A percentile compares a stretch with the other conserved stretches of the same genome.
These are phyloP conservation scores for Coracias cyanogaster DNA, from an alignment of 2,797 vertebrate species.

Conservation along the genomic window DNA sequence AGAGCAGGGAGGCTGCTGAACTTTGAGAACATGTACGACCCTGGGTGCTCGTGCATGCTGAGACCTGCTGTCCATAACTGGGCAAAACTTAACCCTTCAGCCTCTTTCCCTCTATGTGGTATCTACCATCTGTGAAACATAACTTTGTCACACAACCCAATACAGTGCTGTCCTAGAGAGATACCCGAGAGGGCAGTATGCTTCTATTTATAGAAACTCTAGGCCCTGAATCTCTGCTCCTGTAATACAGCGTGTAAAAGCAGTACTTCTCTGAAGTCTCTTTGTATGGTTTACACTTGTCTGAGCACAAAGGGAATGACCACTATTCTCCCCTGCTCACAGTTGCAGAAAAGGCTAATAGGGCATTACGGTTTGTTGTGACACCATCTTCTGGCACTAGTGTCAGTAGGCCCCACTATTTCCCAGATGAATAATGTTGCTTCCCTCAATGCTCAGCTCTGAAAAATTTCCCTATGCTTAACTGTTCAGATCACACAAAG, in stretches of 20 bases:
- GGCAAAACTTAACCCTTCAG: neutral
- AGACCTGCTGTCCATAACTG: neutral
- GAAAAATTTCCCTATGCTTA: neutral
- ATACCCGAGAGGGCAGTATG: neutral
- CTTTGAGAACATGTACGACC: neutral
- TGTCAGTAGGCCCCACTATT: neutral
- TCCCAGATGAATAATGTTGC: neutral
- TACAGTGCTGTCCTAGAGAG: neutral
- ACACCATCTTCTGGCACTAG: neutral
- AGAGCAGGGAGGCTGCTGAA: neutral
- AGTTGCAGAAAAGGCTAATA: neutral
- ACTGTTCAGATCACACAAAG: neutral
- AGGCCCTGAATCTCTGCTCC: neutral
- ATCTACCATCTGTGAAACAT: neutral
- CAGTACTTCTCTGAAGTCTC: neutral
- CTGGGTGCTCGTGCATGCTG: fast-evolving
- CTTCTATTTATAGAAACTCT: neutral
- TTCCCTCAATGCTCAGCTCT: neutral
- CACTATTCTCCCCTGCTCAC: neutral
- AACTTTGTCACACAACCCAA: neutral
- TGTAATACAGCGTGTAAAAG: neutral
- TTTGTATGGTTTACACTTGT: neutral
- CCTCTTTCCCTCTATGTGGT: neutral
- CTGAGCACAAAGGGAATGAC: neutral
- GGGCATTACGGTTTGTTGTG: neutral